These are phyloP conservation scores for Chamaetylas fuelleborni DNA, from an alignment of 2,113 vertebrate species.

Conservation along the genomic window DNA sequence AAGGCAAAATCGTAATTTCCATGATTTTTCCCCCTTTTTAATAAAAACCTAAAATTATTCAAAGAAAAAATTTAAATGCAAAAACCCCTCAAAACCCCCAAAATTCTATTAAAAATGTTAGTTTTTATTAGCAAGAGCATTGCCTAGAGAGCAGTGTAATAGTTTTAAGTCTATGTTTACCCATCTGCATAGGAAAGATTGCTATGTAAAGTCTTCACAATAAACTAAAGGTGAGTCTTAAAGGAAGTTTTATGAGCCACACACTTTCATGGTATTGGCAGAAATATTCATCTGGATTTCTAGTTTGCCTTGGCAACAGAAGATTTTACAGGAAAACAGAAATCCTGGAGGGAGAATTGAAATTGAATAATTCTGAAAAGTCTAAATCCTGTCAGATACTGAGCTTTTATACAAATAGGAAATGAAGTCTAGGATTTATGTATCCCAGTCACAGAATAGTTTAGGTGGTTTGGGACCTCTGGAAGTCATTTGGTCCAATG, in stretches of 20 bases:
- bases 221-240: background rate
- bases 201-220: background rate
- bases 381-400: background rate
- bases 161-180: background rate
- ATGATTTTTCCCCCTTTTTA: rapidly evolving
- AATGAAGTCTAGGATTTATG: background rate
- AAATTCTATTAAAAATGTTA: background rate
- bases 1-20: background rate
- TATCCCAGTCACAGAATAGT: background rate
- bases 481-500: background rate
- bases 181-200: background rate
- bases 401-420: background rate
- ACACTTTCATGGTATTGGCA: background rate
- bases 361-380: background rate
- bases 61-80: background rate
- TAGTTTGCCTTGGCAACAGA: background rate
- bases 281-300: background rate
- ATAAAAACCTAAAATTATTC: background rate
- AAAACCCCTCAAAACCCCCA: background rate
- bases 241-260: background rate
- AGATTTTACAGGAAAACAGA: background rate
- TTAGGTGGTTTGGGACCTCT: background rate
- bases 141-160: background rate
- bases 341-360: background rate
- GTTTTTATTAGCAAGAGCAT: background rate